Evolutionary conservation across 2,888 invertebrate species (phyloP), one percentile per base, ranked within the genome.

Genomic region (Ecliptopera silaceata): DNA sequence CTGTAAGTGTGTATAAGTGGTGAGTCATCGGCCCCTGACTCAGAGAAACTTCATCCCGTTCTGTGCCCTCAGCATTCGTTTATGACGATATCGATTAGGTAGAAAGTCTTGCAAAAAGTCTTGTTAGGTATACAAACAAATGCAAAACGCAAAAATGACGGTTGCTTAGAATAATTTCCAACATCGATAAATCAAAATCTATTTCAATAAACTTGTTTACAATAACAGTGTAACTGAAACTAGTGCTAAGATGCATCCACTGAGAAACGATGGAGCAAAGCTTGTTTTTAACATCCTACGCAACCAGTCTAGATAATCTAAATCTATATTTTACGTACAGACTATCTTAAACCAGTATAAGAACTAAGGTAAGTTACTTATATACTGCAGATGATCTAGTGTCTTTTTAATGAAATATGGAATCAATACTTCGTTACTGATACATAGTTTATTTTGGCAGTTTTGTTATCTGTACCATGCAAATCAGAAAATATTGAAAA

Each of bases 1-100:
- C 54, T 65, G 52, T 70, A 68, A 69, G 72, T 87, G 82, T 58
- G 53, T 65, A 53, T 70, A 68, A 69, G 72, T 87, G 82, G 73
- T 88, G 86, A 85, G 79, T 86, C 86, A 88, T 77, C 73, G 74
- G 67, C 69, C 74, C 72, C 68, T 82, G 82, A 80, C 64, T 81
- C 83, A 86, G 80, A 82, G 79, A 76, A 76, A 79, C 77, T 71
- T 74, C 70, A 72, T 71, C 74, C 79, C 77, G 74, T 74, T 74
- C 72, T 54, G 56, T 29, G 44, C 51, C 73, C 71, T 71, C 72
- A 73, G 76, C 72, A 49, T 48, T 56, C 55, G 48, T 41, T 46
- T 34, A 5, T 8, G 12, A 41, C 8, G 1, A 36, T 36, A 5
- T 12, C 15, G 2, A 15, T 2, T 36, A 6, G 13, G 8, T 15